Evolutionary conservation across 2,797 vertebrate species (phyloP), one percentile per base, ranked within the genome.

Genomic region (Sebastes oblongus): DNA sequence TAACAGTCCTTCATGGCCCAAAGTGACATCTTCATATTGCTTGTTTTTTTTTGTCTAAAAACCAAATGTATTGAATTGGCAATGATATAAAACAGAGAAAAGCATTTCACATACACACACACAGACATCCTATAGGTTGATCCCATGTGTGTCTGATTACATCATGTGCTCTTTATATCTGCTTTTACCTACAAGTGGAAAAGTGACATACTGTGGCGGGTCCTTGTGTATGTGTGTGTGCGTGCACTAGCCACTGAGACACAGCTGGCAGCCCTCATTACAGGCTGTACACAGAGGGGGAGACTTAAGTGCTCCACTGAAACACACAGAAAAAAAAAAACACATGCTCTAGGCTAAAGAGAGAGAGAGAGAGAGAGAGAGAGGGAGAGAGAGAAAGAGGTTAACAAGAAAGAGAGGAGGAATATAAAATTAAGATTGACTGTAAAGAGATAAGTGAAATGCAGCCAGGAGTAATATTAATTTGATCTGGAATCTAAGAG

Each of bases 191-290:
- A 75, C 66, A 84, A 80, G 73, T 67, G 72, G 39, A 75, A 59
- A 27, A 64, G 24, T 3, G 4, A 61, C 56, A 72, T 73, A 42
- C 22, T 70, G 78, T 79, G 67, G 55, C 32, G 3, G 52, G 52
- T 54, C 20, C 52, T 1, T 68, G 73, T 66, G 62, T 75, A 62
- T 68, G 59, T 72, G 77, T 74, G 54, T 50, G 62, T 24, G 27
- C 5, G 6, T 20, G 58, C 8, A 39, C 11, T 64, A 32, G 42
- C 77, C 79, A 88, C 54, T 78, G 70, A 85, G 78, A 76, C 91
- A 87, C 91, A 94, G 92, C 90, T 92, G 88, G 87, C 86, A 89
- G 85, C 71, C 87, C 77, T 89, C 88, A 85, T 92, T 90, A 93
- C 78, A 85, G 69, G 82, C 89, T 72, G 54, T 34, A 86, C 84